Percentiles rank a stretch among this genome's conserved stretches.
Conservation (phyloP, 1,140 invertebrate species). For the Bicyclus anynana region DNA sequence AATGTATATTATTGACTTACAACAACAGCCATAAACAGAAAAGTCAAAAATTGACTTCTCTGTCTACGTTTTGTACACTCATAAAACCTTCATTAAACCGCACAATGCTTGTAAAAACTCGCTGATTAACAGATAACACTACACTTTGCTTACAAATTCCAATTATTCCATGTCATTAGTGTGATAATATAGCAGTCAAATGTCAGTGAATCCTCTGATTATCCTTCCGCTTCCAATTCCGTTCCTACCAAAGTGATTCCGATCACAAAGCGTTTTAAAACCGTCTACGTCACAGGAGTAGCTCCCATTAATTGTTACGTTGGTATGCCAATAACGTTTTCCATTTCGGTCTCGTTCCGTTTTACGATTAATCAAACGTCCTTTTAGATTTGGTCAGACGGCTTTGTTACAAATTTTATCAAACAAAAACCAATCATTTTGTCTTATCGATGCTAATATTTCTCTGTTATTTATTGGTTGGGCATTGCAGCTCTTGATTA, state of each 20-base stretch:
- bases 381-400: background rate
- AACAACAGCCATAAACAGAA: too few species aligned
- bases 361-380: constrained; percentile 6
- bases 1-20: too few species aligned
- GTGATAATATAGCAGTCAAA: constrained; percentile 1
- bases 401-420: constrained; percentile 5
- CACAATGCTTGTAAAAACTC: too few species aligned
- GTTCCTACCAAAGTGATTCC: constrained; percentile 55
- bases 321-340: constrained; percentile 19
- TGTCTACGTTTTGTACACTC: too few species aligned
- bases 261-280: constrained; percentile 59
- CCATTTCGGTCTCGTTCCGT: constrained; percentile 15
- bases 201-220: constrained; percentile 1
- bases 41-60: too few species aligned
- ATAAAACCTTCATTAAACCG: too few species aligned
- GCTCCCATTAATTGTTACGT: constrained; percentile 41
- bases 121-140: too few species aligned
- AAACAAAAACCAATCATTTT: constrained; percentile 2
- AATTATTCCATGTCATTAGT: too few species aligned
- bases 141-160: too few species aligned
- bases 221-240: constrained; percentile 37
- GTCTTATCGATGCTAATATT: background rate
- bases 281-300: constrained; percentile 35
- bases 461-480: background rate
- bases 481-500: too few species aligned